A percentile compares a stretch with the other conserved stretches of the same genome.
phyloP scores from a whole-genome alignment of 37 sponge, comb jelly and placozoan species.

The Halisarca cf. caerulea region DNA sequence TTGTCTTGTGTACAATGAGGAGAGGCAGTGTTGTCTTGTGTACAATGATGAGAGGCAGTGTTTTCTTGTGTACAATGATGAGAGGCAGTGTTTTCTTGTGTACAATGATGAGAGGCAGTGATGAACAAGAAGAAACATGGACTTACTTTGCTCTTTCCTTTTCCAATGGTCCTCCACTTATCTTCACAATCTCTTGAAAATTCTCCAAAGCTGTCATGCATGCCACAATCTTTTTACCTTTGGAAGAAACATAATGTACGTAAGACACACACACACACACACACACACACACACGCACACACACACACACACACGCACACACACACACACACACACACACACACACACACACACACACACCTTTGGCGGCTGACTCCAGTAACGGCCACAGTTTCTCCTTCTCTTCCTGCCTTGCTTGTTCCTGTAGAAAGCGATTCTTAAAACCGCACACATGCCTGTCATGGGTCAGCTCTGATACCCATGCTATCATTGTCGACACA shows the following conservation, averaged over 20 bases:
- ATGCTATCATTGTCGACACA: slow-evolving; percentile 63
- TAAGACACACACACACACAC: too few relatives aligned
- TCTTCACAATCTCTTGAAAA: slow-evolving; percentile 38
- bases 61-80: too few relatives aligned
- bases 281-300: too few relatives aligned
- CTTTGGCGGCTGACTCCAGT: slow-evolving; percentile 37
- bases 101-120: too few relatives aligned
- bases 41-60: too few relatives aligned
- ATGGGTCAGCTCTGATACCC: slow-evolving; percentile 57
- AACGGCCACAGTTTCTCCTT: slow-evolving; percentile 25
- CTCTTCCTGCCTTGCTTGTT: slow-evolving; percentile 48
- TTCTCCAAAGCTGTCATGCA: slow-evolving; percentile 43
- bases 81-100: too few relatives aligned
- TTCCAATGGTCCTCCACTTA: slow-evolving; percentile 45
- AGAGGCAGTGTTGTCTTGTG: too few relatives aligned
- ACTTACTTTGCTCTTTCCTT: slow-evolving; percentile 45
- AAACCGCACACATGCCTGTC: slow-evolving; percentile 15
- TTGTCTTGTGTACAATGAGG: too few relatives aligned
- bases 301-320: too few relatives aligned
- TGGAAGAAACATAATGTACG: too few relatives aligned
- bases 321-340: background rate
- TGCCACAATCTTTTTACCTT: slow-evolving; percentile 44
- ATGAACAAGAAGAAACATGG: background rate
- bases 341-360: background rate
- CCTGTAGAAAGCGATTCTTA: slow-evolving; percentile 26